Evolutionary conservation across 2,113 vertebrate species (phyloP).

Genomic region (Calyptomena viridis): DNA sequence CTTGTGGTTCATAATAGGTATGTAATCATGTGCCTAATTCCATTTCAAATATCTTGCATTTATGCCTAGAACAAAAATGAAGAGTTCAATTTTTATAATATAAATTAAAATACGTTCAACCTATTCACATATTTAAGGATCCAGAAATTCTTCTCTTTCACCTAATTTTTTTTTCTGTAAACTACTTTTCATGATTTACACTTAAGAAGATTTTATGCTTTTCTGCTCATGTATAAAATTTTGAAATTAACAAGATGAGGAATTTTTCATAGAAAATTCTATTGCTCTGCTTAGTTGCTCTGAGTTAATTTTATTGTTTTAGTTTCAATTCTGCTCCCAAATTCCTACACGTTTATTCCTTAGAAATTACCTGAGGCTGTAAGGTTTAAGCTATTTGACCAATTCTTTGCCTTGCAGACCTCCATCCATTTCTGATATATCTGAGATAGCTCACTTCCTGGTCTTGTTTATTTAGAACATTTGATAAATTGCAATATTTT

Average conservation of each 20-base stretch:
- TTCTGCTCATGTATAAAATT: neutral
- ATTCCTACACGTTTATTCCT: neutral
- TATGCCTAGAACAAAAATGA: neutral
- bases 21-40: neutral
- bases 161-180: neutral
- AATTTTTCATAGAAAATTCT: neutral
- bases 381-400: neutral
- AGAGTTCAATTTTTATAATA: neutral
- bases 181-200: neutral
- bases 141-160: neutral
- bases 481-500: neutral
- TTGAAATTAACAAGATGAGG: neutral
- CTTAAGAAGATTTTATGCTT: conserved; percentile 7
- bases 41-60: neutral
- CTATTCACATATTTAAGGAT: neutral
- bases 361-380: neutral
- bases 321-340: neutral
- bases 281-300: neutral
- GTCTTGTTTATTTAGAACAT: neutral
- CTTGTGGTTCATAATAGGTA: neutral
- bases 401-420: neutral
- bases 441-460: neutral
- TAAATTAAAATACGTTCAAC: neutral
- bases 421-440: neutral
- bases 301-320: neutral